phyloP scores from a whole-genome alignment of 1,140 invertebrate genomes.

The Drosophila rufa region DNA sequence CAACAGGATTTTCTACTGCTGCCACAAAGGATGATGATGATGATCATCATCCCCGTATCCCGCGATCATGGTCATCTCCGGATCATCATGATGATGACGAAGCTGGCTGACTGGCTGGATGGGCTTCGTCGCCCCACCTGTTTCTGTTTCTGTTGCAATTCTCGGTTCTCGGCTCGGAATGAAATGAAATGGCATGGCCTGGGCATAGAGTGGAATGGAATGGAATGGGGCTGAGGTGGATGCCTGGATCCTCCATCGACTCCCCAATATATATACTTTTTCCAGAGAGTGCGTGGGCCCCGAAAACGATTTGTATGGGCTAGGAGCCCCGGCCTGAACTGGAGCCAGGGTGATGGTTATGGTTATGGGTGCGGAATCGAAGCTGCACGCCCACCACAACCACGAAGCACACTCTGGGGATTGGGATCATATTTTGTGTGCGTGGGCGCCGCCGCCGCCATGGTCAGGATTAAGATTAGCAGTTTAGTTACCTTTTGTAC shows the following conservation, averaged over 20 bases:
- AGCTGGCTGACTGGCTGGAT: slow-evolving; percentile 9
- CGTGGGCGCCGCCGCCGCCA: slow-evolving; percentile 27
- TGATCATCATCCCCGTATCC: slow-evolving; percentile 3
- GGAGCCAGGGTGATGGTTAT: slow-evolving; percentile 32
- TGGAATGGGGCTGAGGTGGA: background rate
- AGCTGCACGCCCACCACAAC: slow-evolving; percentile 37
- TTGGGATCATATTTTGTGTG: slow-evolving; percentile 23
- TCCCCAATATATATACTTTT: slow-evolving; percentile 12
- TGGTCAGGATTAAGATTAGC: slow-evolving; percentile 53
- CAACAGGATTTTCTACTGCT: slow-evolving; percentile 67
- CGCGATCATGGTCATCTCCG: slow-evolving; percentile 5
- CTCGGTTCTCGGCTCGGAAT: background rate
- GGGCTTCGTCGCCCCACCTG: slow-evolving; percentile 37
- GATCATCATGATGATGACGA: slow-evolving; percentile 23
- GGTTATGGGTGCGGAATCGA: slow-evolving; percentile 56
- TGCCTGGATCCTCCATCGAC: background rate
- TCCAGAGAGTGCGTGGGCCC: slow-evolving; percentile 45
- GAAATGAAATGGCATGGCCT: slow-evolving; percentile 7
- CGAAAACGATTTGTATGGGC: slow-evolving; percentile 47
- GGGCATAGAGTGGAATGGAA: background rate
- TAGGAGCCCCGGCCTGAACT: background rate
- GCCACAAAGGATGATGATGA: slow-evolving; percentile 20
- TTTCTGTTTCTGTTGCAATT: slow-evolving; percentile 38
- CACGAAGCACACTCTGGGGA: background rate
- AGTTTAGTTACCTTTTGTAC: slow-evolving; percentile 46